Evolutionary conservation across 2,888 invertebrate species (phyloP).

Genomic region (Eupelmus urozonus): DNA sequence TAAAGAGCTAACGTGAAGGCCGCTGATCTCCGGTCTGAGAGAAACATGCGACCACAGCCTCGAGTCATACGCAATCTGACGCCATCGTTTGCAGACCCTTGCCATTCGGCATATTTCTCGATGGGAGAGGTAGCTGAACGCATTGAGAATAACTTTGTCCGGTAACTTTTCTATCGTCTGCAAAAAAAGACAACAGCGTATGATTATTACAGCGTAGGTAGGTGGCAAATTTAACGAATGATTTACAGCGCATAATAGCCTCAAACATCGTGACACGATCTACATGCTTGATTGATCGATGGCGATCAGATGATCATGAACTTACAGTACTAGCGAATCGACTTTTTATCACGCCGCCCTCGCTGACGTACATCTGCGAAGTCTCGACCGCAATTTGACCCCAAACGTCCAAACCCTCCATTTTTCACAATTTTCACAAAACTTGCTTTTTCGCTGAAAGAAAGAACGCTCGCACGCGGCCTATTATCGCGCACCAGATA

Average conservation of each 20-base stretch:
- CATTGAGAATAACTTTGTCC: constrained; percentile 95
- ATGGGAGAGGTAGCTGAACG: constrained; percentile 96
- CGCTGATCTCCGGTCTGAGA: constrained; percentile 96
- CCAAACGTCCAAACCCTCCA: constrained; percentile 86
- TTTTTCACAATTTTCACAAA: constrained; percentile 57
- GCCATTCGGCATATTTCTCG: constrained; percentile 96
- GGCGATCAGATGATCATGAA: constrained; percentile 50
- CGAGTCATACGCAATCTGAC: constrained; percentile 96
- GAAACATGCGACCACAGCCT: constrained; percentile 97
- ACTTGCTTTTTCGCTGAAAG: neutral
- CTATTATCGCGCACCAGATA: neutral
- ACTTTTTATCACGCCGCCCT: constrained; percentile 87
- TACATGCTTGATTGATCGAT: constrained; percentile 24
- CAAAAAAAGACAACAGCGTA: neutral
- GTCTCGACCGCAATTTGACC: constrained; percentile 93
- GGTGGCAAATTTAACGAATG: neutral
- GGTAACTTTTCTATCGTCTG: constrained; percentile 98
- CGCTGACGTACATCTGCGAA: constrained; percentile 90
- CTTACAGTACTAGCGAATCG: constrained; percentile 92
- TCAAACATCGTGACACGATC: neutral
- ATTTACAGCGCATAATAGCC: neutral
- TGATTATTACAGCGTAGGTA: neutral
- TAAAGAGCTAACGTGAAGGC: constrained; percentile 92
- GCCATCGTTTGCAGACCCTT: constrained; percentile 96
- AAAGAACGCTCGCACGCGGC: neutral